Percentiles rank a stretch among this genome's conserved stretches.
These are phyloP conservation scores for Nomada fucata DNA, from an alignment of 2,888 invertebrate species.

Conservation along the genomic window DNA sequence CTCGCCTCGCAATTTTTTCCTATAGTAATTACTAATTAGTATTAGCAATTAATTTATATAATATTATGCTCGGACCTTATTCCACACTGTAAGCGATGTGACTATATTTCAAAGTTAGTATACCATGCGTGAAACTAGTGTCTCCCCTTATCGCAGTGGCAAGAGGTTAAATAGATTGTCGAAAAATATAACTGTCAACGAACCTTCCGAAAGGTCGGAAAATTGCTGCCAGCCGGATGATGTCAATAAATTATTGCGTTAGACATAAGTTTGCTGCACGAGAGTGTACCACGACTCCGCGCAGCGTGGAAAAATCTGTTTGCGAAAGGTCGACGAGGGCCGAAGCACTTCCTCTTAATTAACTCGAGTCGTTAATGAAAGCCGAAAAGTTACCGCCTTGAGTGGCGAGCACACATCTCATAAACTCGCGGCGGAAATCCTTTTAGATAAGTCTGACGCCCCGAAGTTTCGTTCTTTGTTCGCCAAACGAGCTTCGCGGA, in stretches of 20 bases:
- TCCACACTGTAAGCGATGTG: no score
- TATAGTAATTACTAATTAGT: no score
- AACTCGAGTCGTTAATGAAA: conserved; percentile 61
- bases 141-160: no score
- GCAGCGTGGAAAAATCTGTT: conserved; percentile 46
- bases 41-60: no score
- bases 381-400: conserved; percentile 55
- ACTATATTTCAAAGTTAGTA: no score
- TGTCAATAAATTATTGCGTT: background rate
- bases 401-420: conserved; percentile 58
- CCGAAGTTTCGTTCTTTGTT: conserved; percentile 41
- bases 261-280: background rate
- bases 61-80: no score
- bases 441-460: conserved; percentile 37
- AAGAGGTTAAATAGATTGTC: no score
- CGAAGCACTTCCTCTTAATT: conserved; percentile 60
- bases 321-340: conserved; percentile 40
- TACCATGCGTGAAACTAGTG: no score
- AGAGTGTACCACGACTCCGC: background rate
- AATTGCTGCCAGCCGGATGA: no score
- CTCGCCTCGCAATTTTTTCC: background rate
- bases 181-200: no score
- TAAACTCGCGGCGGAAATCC: conserved; percentile 46
- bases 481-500: conserved; percentile 29
- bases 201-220: no score